Conservation (phyloP, 2,797 vertebrate species). For the Spizella passerina region DNA sequence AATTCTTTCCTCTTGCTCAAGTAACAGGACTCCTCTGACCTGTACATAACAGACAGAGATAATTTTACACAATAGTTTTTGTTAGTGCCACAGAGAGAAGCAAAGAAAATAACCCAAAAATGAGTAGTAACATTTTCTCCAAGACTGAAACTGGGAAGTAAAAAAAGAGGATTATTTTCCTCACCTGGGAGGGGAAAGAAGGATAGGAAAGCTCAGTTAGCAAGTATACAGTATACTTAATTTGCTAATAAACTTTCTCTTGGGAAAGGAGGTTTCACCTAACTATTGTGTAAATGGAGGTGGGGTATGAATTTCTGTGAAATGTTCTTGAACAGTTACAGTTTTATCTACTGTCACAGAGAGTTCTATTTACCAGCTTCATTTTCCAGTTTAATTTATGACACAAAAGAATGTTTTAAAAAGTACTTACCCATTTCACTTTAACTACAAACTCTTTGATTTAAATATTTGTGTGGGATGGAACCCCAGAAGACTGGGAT, state of each 20-base stretch:
- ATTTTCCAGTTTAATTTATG: not conserved
- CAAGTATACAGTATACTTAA: not conserved
- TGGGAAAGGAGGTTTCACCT: not conserved
- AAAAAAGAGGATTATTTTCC: not conserved
- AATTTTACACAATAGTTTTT: not conserved
- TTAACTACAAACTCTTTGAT: not conserved
- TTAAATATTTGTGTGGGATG: not conserved
- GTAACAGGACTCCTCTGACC: not conserved
- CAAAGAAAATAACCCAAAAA: not conserved
- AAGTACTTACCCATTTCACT: not conserved
- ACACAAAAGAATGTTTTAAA: not conserved
- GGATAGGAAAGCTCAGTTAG: not conserved
- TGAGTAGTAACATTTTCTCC: not conserved
- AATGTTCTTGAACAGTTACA: not conserved
- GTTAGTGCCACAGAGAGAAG: rapidly evolving
- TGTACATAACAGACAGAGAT: not conserved
- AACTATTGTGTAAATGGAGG: not conserved
- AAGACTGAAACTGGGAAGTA: not conserved
- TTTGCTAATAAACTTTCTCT: not conserved
- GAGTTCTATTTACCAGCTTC: not conserved
- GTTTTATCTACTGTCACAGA: not conserved
- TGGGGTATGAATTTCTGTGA: not conserved
- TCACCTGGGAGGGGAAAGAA: not conserved
- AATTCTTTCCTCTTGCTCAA: not conserved
- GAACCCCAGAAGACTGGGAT: not conserved